phyloP scores from a whole-genome alignment of 2,797 vertebrate species.

The Enoplosus armatus region DNA sequence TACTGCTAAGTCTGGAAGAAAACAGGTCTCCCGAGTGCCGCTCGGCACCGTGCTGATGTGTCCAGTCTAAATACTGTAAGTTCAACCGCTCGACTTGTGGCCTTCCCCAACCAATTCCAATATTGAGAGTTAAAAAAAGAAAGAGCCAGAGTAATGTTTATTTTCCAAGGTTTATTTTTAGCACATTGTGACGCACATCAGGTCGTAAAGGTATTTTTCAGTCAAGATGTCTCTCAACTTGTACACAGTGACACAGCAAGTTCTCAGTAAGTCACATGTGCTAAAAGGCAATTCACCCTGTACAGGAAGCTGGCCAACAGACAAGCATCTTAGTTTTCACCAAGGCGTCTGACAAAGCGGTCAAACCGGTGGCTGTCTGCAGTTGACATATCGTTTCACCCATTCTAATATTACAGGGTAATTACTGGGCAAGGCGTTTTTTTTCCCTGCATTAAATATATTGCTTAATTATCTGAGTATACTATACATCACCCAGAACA shows the following conservation, averaged over 20 bases:
- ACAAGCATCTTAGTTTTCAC: conserved; percentile 70
- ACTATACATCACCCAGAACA: not conserved
- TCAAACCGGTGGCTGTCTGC: conserved; percentile 58
- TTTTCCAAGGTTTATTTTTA: conserved; percentile 64
- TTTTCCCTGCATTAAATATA: conserved; percentile 24
- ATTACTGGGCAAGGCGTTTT: conserved; percentile 27
- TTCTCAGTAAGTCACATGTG: conserved; percentile 52
- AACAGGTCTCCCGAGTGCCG: conserved; percentile 57
- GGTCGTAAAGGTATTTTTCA: conserved; percentile 20
- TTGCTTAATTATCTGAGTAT: conserved; percentile 16
- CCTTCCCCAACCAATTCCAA: conserved; percentile 10
- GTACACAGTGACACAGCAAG: conserved; percentile 51
- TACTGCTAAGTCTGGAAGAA: conserved; percentile 52
- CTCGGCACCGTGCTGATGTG: conserved; percentile 42
- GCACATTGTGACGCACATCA: conserved; percentile 50
- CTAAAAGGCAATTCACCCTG: conserved; percentile 44
- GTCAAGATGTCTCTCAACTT: conserved; percentile 44
- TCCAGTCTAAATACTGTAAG: conserved; percentile 49
- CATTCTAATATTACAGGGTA: conserved; percentile 54
- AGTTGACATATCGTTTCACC: conserved; percentile 44
- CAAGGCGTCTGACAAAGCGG: conserved; percentile 60
- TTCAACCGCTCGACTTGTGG: conserved; percentile 22
- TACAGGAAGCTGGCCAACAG: conserved; percentile 69
- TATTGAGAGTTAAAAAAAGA: conserved; percentile 32
- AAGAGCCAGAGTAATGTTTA: conserved; percentile 27